Conservation (phyloP, 2,797 vertebrate species). For the Arnoldichthys spilopterus region DNA sequence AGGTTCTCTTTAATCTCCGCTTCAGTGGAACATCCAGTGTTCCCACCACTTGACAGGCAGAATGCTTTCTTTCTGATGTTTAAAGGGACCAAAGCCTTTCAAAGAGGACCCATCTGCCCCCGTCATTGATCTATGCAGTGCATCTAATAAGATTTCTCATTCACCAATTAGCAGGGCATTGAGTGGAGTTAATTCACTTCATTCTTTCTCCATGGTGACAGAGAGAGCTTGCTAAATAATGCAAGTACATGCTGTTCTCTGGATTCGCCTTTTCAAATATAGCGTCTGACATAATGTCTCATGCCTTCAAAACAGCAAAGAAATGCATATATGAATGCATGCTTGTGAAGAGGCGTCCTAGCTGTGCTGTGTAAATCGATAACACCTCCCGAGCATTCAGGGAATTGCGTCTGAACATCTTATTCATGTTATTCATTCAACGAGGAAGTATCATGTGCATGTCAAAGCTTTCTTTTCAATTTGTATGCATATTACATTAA, state of each 20-base stretch:
- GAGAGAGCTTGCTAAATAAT: constrained; percentile 39
- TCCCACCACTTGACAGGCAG: constrained; percentile 14
- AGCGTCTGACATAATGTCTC: not conserved
- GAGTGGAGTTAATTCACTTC: constrained; percentile 48
- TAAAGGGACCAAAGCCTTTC: constrained; percentile 44
- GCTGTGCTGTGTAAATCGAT: constrained; percentile 3
- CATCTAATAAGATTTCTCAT: constrained; percentile 48
- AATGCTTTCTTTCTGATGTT: constrained; percentile 29
- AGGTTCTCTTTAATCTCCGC: constrained; percentile 27
- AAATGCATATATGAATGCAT: not conserved
- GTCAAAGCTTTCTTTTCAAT: constrained; percentile 36
- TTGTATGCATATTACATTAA: constrained; percentile 40
- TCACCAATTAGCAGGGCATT: constrained; percentile 49
- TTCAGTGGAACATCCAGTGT: constrained; percentile 5
- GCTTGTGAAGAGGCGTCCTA: not conserved
- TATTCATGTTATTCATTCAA: constrained; percentile 16
- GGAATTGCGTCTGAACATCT: not conserved
- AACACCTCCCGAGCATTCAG: not conserved
- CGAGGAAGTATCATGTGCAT: constrained; percentile 9
- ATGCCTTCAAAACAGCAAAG: not conserved
- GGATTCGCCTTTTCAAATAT: not conserved
- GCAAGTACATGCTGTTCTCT: constrained; percentile 31
- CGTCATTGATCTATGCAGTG: constrained; percentile 38
- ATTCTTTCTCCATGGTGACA: constrained; percentile 39
- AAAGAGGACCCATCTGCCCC: constrained; percentile 26